Percentiles rank a stretch among this genome's conserved stretches.
Evolutionary conservation across 2,888 invertebrate species (phyloP).

Genomic region (Sarcophaga carnaria): DNA sequence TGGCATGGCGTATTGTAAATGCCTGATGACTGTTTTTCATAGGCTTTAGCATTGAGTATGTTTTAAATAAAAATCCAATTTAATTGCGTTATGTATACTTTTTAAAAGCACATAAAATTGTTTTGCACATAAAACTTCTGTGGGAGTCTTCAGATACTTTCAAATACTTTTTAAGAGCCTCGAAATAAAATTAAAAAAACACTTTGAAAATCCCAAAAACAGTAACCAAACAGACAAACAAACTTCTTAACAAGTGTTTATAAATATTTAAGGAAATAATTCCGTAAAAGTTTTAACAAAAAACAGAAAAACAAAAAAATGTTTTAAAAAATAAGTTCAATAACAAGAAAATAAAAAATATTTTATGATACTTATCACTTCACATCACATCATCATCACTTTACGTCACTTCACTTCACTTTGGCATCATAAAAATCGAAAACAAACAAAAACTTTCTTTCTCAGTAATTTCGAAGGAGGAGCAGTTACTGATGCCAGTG

Average conservation of each 20-base stretch:
- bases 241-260: background rate
- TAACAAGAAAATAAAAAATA: background rate
- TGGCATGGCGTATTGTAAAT: no score
- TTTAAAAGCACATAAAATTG: background rate
- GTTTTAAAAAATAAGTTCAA: background rate
- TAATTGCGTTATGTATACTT: background rate
- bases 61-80: background rate
- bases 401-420: background rate
- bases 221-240: no score
- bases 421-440: background rate
- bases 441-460: background rate
- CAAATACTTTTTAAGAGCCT: background rate
- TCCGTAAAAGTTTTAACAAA: background rate
- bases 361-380: background rate
- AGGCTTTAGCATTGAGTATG: background rate
- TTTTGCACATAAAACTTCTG: background rate
- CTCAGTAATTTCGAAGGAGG: background rate
- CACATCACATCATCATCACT: background rate
- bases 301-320: background rate
- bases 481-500: background rate
- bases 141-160: background rate
- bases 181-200: background rate
- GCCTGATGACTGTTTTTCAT: no score
- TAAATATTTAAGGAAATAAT: background rate
- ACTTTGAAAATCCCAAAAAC: background rate